phyloP scores from a whole-genome alignment of 92 coral and sea anemone species.

The Palythoa grandiflora region DNA sequence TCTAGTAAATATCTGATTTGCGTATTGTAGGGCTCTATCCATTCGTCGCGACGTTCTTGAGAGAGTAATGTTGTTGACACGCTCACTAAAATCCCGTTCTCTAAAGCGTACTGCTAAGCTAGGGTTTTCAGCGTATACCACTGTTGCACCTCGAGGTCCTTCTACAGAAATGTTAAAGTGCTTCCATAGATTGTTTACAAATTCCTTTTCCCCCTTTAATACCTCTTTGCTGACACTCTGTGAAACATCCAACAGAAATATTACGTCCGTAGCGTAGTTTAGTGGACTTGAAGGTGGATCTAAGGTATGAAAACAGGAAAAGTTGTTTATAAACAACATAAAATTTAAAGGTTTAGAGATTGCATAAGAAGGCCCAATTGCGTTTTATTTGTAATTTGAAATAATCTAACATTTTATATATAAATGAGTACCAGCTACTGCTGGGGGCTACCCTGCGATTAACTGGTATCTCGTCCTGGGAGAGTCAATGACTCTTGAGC shows the following conservation, averaged over 20 bases:
- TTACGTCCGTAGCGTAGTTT: constrained; percentile 61
- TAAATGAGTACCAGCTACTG: too few relatives aligned
- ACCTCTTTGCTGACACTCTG: constrained; percentile 62
- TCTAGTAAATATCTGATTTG: constrained; percentile 54
- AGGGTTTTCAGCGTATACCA: constrained; percentile 71
- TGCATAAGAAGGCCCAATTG: too few relatives aligned
- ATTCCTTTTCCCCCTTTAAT: constrained; percentile 62
- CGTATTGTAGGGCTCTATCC: constrained; percentile 74
- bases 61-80: constrained; percentile 65
- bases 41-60: constrained; percentile 73
- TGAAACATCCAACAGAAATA: constrained; percentile 91
- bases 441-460: too few relatives aligned
- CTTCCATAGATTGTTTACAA: constrained; percentile 71
- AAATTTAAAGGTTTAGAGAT: too few relatives aligned
- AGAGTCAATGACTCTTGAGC: too few relatives aligned
- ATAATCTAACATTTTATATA: too few relatives aligned
- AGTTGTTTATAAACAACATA: too few relatives aligned
- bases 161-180: constrained; percentile 68
- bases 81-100: constrained; percentile 61
- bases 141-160: constrained; percentile 75
- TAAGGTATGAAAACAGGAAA: not conserved
- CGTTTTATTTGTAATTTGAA: not conserved
- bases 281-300: constrained; percentile 44
- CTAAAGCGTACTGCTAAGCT: constrained; percentile 57
- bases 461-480: too few relatives aligned